phyloP scores from a whole-genome alignment of 2,888 invertebrate species.

The Synanthedon myopaeformis region DNA sequence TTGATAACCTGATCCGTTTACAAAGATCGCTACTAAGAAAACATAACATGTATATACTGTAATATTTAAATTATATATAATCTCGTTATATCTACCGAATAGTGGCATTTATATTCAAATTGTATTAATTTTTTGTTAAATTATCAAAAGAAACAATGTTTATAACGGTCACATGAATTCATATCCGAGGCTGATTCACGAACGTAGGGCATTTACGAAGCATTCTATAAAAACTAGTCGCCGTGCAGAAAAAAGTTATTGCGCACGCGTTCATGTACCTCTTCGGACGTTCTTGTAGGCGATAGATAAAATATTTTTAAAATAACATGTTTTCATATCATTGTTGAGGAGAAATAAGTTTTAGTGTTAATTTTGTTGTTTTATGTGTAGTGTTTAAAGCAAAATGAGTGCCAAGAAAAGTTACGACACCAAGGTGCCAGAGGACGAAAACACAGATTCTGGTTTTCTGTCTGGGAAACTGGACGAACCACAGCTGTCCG shows the following conservation, averaged over 20 bases:
- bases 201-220: background rate
- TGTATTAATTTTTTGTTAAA: too few relatives aligned
- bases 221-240: background rate
- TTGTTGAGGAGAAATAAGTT: constrained; percentile 12
- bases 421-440: constrained; percentile 38
- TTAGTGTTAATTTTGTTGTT: constrained; percentile 7
- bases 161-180: too few relatives aligned
- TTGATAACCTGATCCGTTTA: too few relatives aligned
- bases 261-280: constrained; percentile 26
- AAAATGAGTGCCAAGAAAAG: constrained; percentile 56
- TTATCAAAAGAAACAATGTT: too few relatives aligned
- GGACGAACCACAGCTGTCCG: constrained; percentile 12
- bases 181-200: too few relatives aligned
- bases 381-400: constrained; percentile 12
- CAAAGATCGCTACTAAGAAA: too few relatives aligned
- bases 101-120: too few relatives aligned
- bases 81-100: too few relatives aligned
- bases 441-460: constrained; percentile 44
- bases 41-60: too few relatives aligned
- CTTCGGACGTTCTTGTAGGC: constrained; percentile 19
- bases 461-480: constrained; percentile 41
- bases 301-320: constrained; percentile 11
- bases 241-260: constrained; percentile 17
- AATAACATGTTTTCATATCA: constrained; percentile 36
- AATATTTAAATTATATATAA: too few relatives aligned